Conservation (phyloP, 2,888 invertebrate genomes). For the Kuschelorhynchus macadamiae region DNA sequence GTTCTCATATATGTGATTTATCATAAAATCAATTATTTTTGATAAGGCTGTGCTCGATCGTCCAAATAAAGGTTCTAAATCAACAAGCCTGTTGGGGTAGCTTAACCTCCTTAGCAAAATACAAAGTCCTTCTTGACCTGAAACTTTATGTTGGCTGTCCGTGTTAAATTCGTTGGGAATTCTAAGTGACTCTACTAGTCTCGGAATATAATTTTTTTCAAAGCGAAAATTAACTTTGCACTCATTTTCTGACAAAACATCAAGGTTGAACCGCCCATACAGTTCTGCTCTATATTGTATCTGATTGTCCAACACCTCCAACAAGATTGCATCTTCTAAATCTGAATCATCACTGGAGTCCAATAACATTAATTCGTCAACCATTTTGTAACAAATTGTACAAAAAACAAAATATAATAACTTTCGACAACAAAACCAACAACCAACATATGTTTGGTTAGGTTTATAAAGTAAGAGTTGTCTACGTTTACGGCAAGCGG, state of each 20-base stretch:
- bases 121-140: conserved; percentile 15
- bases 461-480: no score
- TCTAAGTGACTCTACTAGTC: conserved; percentile 18
- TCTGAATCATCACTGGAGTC: neutral
- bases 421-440: no score
- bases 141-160: conserved; percentile 11
- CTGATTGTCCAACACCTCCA: conserved; percentile 8
- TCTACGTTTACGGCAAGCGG: no score
- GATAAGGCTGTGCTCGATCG: conserved; percentile 13
- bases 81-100: conserved; percentile 18
- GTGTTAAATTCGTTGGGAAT: conserved; percentile 20
- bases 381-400: no score
- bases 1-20: no score
- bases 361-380: no score
- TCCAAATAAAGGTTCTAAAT: conserved; percentile 25
- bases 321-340: conserved; percentile 11
- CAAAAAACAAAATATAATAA: no score
- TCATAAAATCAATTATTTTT: conserved; percentile 4
- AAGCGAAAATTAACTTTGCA: conserved; percentile 26
- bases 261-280: neutral
- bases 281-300: conserved; percentile 2
- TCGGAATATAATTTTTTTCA: conserved; percentile 19
- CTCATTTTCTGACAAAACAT: conserved; percentile 9
- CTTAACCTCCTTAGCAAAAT: conserved; percentile 20
- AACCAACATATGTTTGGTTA: no score